These are phyloP conservation scores for Lagorchestes hirsutus DNA, from an alignment of 2,797 vertebrate genomes.

Conservation along the genomic window DNA sequence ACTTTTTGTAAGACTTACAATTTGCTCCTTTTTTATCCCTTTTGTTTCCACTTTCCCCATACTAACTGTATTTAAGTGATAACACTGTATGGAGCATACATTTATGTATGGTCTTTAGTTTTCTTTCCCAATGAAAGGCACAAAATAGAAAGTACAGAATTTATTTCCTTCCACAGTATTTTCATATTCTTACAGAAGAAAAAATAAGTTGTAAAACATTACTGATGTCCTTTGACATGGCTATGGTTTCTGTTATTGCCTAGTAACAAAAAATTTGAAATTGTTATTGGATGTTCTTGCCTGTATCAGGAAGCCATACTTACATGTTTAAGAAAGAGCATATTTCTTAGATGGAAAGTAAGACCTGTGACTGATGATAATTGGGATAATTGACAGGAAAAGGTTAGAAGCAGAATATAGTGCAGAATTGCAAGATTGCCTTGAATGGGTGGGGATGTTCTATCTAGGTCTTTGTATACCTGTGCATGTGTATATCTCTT, in stretches of 20 bases:
- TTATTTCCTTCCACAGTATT: slow-evolving; percentile 2
- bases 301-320: neutral
- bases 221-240: slow-evolving; percentile 7
- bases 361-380: neutral
- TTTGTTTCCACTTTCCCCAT: neutral
- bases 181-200: slow-evolving; percentile 29
- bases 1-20: neutral
- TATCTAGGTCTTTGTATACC: neutral
- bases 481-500: neutral
- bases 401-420: neutral
- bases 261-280: slow-evolving; percentile 18
- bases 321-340: neutral
- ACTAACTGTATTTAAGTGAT: neutral
- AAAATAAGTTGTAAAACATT: neutral
- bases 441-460: neutral
- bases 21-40: neutral
- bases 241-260: slow-evolving; percentile 10
- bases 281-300: neutral
- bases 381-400: slow-evolving; percentile 25
- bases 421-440: neutral
- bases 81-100: neutral
- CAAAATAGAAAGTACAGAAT: neutral
- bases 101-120: neutral
- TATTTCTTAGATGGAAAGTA: neutral
- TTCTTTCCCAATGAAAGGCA: neutral